Percentiles rank a stretch among this genome's conserved stretches.
phyloP scores from a whole-genome alignment of 2,888 invertebrate genomes.

The Steinernema scapterisci region DNA sequence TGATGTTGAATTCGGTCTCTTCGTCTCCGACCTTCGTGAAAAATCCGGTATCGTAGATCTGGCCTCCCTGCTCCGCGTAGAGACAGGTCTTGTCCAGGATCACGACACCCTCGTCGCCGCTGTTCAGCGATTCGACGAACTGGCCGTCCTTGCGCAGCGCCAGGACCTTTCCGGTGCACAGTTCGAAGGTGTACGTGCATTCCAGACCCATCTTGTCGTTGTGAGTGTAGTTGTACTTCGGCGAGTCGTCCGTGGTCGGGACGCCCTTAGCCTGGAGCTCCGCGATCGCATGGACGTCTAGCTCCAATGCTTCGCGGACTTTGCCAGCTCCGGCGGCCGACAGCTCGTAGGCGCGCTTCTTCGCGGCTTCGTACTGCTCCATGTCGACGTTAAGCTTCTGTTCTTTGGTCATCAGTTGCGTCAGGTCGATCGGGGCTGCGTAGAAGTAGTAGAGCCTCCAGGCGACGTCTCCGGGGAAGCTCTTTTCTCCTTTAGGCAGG shows the following conservation, averaged over 20 bases:
- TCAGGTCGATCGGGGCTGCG: slow-evolving; percentile 96
- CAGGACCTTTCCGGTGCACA: slow-evolving; percentile 78
- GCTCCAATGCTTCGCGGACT: slow-evolving; percentile 76
- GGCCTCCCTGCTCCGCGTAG: slow-evolving; percentile 98
- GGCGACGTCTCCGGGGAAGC: slow-evolving; percentile 88
- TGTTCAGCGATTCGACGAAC: slow-evolving; percentile 82
- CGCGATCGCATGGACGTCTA: slow-evolving; percentile 92
- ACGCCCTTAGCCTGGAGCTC: slow-evolving; percentile 81
- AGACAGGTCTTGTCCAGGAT: slow-evolving; percentile 89
- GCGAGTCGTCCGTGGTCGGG: slow-evolving; percentile 84
- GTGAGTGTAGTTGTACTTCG: slow-evolving; percentile 84
- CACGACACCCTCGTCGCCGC: slow-evolving; percentile 88
- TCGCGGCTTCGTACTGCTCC: slow-evolving; percentile 86
- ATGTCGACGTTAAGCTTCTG: slow-evolving; percentile 85
- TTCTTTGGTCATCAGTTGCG: slow-evolving; percentile 96
- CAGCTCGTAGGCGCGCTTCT: slow-evolving; percentile 81
- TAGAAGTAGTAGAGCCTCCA: slow-evolving; percentile 99
- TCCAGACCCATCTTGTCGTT: slow-evolving; percentile 72
- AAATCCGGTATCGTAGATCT: slow-evolving; percentile 93
- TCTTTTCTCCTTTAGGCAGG: slow-evolving; percentile 74
- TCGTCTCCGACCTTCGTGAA: slow-evolving; percentile 80
- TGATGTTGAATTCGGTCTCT: slow-evolving; percentile 84
- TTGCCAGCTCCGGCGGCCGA: slow-evolving; percentile 80
- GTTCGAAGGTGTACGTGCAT: slow-evolving; percentile 79
- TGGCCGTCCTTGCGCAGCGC: slow-evolving; percentile 77